A percentile compares a stretch with the other conserved stretches of the same genome.
These are phyloP conservation scores for Pogonomyrmex californicus DNA, from an alignment of 1,140 invertebrate genomes.

Conservation along the genomic window DNA sequence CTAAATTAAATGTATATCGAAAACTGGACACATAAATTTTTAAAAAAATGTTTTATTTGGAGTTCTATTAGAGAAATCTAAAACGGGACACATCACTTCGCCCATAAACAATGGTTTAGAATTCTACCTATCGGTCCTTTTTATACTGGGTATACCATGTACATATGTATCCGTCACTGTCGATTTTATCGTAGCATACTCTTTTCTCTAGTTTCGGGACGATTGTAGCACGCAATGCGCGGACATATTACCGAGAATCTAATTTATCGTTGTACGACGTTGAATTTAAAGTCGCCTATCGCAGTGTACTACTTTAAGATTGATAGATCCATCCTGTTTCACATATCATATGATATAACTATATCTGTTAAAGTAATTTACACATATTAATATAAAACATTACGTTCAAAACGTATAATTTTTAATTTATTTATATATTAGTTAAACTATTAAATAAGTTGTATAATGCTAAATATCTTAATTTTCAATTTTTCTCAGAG, in stretches of 20 bases:
- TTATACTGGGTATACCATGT: constrained; percentile 6
- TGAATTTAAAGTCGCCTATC: constrained; percentile 49
- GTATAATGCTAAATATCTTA: background rate
- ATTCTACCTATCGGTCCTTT: constrained; percentile 21
- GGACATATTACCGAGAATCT: background rate
- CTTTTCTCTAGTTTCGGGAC: constrained; percentile 43
- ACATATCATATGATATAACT: background rate
- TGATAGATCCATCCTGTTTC: background rate
- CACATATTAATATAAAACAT: background rate
- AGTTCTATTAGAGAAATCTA: background rate
- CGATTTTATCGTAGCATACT: constrained; percentile 40
- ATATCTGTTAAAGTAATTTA: background rate
- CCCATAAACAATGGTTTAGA: background rate
- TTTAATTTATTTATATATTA: background rate
- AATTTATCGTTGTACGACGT: constrained; percentile 39
- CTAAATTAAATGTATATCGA: background rate
- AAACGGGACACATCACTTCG: background rate
- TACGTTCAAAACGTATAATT: background rate
- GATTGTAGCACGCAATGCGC: constrained; percentile 11
- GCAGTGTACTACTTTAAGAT: background rate
- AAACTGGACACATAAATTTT: background rate
- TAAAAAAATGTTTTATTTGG: background rate
- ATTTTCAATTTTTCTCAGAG: background rate
- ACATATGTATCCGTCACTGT: constrained; percentile 47
- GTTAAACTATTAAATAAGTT: background rate